phyloP scores from a whole-genome alignment of 2,888 invertebrate genomes.

The Machimus atricapillus region DNA sequence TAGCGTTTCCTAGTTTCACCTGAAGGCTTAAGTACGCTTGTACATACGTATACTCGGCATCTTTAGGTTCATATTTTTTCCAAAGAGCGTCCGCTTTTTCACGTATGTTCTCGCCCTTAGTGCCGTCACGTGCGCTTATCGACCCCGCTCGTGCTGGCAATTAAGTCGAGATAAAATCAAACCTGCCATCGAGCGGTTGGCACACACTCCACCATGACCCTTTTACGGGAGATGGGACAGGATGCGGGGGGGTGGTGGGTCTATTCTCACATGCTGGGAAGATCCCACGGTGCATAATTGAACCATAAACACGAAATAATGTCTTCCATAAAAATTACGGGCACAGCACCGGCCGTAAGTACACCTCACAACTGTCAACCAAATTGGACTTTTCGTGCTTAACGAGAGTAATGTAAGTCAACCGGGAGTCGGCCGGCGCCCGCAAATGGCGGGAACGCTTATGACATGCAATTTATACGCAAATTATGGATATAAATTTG shows the following conservation, averaged over 20 bases:
- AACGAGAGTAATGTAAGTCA: slow-evolving; percentile 29
- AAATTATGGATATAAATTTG: slow-evolving; percentile 38
- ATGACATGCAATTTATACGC: slow-evolving; percentile 40
- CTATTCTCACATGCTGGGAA: slow-evolving; percentile 35
- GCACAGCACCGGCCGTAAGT: slow-evolving; percentile 12
- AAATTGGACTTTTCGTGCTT: slow-evolving; percentile 40
- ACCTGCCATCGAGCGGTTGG: neutral
- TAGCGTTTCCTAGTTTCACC: neutral
- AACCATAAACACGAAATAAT: slow-evolving; percentile 41
- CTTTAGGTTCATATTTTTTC: neutral
- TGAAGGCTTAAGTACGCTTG: neutral
- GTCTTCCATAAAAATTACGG: slow-evolving; percentile 36
- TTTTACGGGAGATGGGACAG: neutral
- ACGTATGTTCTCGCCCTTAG: neutral
- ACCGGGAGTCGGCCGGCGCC: neutral
- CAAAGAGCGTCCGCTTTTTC: neutral
- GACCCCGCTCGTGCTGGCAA: neutral
- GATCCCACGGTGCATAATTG: slow-evolving; percentile 22
- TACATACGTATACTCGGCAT: neutral
- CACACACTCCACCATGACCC: neutral
- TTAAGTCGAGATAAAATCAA: slow-evolving; percentile 23
- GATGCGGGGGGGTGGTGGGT: neutral
- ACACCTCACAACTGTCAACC: slow-evolving; percentile 37
- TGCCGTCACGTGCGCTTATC: neutral
- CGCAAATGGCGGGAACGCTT: slow-evolving; percentile 30